Evolutionary conservation across 2,888 invertebrate genomes (phyloP), one percentile per base, ranked within the genome.

Genomic region (Tetragonisca angustula): DNA sequence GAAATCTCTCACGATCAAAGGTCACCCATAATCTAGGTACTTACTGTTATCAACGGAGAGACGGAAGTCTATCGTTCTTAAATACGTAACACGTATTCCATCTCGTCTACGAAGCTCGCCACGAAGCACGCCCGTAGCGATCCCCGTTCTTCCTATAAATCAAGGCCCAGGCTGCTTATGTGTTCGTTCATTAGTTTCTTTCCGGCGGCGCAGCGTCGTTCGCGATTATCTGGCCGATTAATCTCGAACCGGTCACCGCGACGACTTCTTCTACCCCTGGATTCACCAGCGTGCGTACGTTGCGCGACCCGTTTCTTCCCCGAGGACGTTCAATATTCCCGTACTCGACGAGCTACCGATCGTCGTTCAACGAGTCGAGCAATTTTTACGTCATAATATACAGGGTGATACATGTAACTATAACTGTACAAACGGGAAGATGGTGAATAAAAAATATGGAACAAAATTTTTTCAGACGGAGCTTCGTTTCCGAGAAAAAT

Each of bases 151-250:
- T 86, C 79, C 81, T 85, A 90, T 89, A 90, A 91, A 91, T 91
- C 88, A 86, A 70, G 43, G 43, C 43, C 83, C 83, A 75, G 69
- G 88, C 76, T 82, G 78, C 77, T 86, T 85, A 82, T 83, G 75
- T 79, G 86, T 86, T 85, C 71, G 84, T 91, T 89, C 89, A 88
- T 89, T 89, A 86, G 83, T 86, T 87, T 86, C 88, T 87, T 84
- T 88, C 86, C 83, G 79, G 78, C 81, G 85, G 83, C 84, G 77
- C 36, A 83, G 85, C 80, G 83, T 86, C 87, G 80, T 83, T 75
- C 69, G 67, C 84, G 88, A 89, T 89, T 89, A 89, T 89, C 89
- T 87, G 65, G 61, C 54, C 87, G 90, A 89, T 89, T 88, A 90
- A 89, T 89, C 89, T 89, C 74, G 80, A 81, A 81, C 70, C 83